A percentile compares a stretch with the other conserved stretches of the same genome.
These are phyloP conservation scores for Achroia grisella DNA, from an alignment of 1,140 invertebrate genomes.

Conservation along the genomic window DNA sequence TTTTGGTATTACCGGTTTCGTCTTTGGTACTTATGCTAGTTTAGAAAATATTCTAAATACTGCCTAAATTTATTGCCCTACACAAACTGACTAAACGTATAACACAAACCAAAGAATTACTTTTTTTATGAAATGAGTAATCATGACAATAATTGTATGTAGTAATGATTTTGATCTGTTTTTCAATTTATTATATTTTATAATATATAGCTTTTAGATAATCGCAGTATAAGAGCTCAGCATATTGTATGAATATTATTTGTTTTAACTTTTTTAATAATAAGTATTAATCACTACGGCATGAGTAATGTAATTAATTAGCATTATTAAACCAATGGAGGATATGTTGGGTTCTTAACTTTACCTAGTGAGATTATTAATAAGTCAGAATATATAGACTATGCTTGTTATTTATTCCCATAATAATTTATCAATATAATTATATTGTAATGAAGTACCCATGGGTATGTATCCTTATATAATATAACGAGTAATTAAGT, in stretches of 20 bases:
- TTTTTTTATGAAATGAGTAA: constrained; percentile 15
- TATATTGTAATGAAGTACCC: too few species aligned
- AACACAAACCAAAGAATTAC: constrained; percentile 20
- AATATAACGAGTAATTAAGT: too few species aligned
- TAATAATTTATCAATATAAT: too few species aligned
- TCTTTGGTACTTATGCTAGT: constrained; percentile 86
- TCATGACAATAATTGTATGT: constrained; percentile 36
- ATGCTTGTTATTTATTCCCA: too few species aligned
- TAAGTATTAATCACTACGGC: constrained; percentile 1
- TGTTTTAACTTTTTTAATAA: neutral
- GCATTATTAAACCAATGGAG: neutral
- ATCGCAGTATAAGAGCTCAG: neutral
- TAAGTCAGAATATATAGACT: neutral
- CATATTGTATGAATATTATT: constrained; percentile 1
- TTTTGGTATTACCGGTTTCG: constrained; percentile 84
- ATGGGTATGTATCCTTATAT: too few species aligned
- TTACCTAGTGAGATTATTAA: neutral
- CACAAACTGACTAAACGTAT: neutral
- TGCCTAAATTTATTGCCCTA: neutral
- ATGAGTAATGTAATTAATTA: neutral
- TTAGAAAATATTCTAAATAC: constrained; percentile 77
- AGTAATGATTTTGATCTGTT: constrained; percentile 16
- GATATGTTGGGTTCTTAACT: neutral
- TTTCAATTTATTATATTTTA: constrained; percentile 12
- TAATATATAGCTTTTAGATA: constrained; percentile 12